Percentiles rank a stretch among this genome's conserved stretches.
Conservation (phyloP, 2,888 invertebrate species). For the Eulithis prunata region DNA sequence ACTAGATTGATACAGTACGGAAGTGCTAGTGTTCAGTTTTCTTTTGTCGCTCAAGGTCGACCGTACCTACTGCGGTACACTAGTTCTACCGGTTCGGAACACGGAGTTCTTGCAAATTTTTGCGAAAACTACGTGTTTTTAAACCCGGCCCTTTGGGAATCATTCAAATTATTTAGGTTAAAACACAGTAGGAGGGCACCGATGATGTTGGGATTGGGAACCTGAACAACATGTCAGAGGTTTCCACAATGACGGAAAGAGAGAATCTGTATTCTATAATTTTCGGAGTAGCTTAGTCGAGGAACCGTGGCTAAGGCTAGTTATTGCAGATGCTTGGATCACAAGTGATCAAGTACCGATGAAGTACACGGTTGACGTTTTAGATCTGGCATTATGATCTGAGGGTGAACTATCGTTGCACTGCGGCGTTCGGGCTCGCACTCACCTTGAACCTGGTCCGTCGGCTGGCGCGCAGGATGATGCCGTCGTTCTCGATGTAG, state of each 20-base stretch:
- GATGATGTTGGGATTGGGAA: too few relatives aligned
- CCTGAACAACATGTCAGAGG: too few relatives aligned
- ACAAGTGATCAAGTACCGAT: too few relatives aligned
- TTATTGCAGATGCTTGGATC: too few relatives aligned
- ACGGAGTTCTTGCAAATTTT: too few relatives aligned
- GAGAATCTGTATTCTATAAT: background rate
- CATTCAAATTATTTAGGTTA: background rate
- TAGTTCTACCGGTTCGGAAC: background rate
- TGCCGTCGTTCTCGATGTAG: slow-evolving; percentile 95
- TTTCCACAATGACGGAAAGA: too few relatives aligned
- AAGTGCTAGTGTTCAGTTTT: background rate
- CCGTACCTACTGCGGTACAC: too few relatives aligned
- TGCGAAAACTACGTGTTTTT: background rate
- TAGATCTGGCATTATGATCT: too few relatives aligned
- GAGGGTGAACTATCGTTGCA: too few relatives aligned
- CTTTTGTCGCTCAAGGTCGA: slow-evolving; percentile 11
- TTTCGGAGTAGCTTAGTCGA: slow-evolving; percentile 8
- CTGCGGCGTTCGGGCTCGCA: slow-evolving; percentile 63
- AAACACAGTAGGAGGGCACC: too few relatives aligned
- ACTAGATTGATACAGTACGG: slow-evolving; percentile 1
- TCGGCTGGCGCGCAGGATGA: slow-evolving; percentile 87
- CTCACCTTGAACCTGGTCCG: slow-evolving; percentile 90
- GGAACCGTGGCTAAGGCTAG: background rate
- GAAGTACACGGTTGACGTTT: too few relatives aligned
- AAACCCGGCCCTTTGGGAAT: background rate